Evolutionary conservation across 2,888 invertebrate species (phyloP).

Genomic region (Melieria omissa): DNA sequence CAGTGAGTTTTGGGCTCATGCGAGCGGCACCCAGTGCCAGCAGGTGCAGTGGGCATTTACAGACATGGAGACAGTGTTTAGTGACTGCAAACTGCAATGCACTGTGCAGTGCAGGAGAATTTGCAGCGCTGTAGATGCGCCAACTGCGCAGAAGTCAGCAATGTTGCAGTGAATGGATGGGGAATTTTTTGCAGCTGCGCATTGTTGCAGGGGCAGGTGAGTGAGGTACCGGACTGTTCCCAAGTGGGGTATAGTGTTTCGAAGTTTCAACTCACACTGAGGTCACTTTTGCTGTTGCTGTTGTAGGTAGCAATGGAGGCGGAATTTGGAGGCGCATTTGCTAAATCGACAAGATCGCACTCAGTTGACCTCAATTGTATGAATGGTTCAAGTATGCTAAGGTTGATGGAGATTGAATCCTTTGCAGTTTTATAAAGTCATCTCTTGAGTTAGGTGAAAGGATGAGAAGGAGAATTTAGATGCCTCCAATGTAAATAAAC

Average conservation of each 20-base stretch:
- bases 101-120: background rate
- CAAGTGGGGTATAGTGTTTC: background rate
- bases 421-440: too few relatives aligned
- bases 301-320: background rate
- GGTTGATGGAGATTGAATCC: too few relatives aligned
- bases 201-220: slow-evolving; percentile 32
- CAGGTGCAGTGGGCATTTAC: background rate
- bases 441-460: too few relatives aligned
- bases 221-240: background rate
- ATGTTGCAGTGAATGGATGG: background rate
- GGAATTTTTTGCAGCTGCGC: slow-evolving; percentile 20
- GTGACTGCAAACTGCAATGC: slow-evolving; percentile 18
- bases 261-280: background rate
- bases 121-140: background rate
- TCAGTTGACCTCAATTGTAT: too few relatives aligned
- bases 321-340: too few relatives aligned
- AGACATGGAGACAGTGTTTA: background rate
- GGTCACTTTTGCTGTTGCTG: background rate
- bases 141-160: slow-evolving; percentile 18
- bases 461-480: too few relatives aligned
- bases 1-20: slow-evolving; percentile 16
- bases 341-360: too few relatives aligned
- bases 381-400: too few relatives aligned
- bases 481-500: too few relatives aligned
- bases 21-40: background rate